phyloP scores from a whole-genome alignment of 2,888 invertebrate species.

The Euzophera pinguis region DNA sequence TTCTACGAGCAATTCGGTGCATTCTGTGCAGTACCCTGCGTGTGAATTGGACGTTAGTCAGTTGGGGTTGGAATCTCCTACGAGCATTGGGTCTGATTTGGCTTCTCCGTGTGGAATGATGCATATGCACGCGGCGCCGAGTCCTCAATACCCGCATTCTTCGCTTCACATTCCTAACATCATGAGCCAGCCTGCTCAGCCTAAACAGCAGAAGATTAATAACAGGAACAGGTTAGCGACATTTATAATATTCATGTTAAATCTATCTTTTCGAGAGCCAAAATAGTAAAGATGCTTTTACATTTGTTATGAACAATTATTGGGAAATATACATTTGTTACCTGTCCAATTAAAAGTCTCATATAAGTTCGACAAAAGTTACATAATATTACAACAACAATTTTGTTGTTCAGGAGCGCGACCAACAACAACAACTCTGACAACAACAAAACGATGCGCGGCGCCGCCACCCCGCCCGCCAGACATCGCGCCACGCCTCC shows the following conservation, averaged over 20 bases:
- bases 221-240: constrained; percentile 62
- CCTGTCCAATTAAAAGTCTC: no score
- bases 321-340: no score
- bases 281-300: no score
- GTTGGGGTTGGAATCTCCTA: constrained; percentile 92
- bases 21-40: constrained; percentile 87
- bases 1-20: constrained; percentile 90
- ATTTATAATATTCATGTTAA: neutral
- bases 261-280: no score
- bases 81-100: constrained; percentile 92
- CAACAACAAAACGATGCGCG: constrained; percentile 40
- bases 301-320: no score
- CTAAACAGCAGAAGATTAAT: constrained; percentile 74
- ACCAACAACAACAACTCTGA: constrained; percentile 29
- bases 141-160: constrained; percentile 81
- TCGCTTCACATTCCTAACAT: constrained; percentile 73
- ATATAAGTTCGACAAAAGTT: no score
- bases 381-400: no score
- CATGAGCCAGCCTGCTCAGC: constrained; percentile 73
- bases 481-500: constrained; percentile 67
- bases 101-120: constrained; percentile 89
- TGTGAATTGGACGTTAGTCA: constrained; percentile 92
- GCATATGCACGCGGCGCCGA: constrained; percentile 72
- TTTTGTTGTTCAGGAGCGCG: constrained; percentile 27
- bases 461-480: constrained; percentile 59